Base-by-base conservation (phyloP, 2,113 vertebrate species). In the Dicaeum eximium region DNA sequence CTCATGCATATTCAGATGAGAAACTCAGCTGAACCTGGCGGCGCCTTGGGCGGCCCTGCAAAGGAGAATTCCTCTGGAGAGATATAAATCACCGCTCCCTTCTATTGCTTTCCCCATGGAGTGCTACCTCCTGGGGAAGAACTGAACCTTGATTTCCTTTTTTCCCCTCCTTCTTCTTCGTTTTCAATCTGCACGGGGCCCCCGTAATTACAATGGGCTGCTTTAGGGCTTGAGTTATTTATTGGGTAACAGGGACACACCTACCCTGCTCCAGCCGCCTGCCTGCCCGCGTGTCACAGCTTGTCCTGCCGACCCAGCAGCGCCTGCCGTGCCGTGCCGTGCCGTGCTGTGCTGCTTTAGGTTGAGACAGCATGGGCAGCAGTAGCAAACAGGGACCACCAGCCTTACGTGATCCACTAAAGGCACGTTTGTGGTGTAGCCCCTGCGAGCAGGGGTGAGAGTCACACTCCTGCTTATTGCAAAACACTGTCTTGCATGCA, bases 1-100 rank as follows among this genome's bases (percentile, higher is more conserved):
- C 72, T 97, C 85, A 96, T 97, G 88, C 92, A 95, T 96, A 96
- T 96, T 93, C 80, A 94, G 92, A 96, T 95, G 54, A 95, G 93
- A 96, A 95, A 95, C 94, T 94, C 95, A 66, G 90, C 92, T 96
- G 93, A 96, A 96, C 93, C 93, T 97, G 93, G 94, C 53, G 40
- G 92, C 3, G 90, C 96, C 91, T 85, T 77, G 91, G 82, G 94
- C 84, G 2, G 91, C 86, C 95, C 94, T 94, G 33, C 66, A 75
- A 95, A 91, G 69, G 53, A 95, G 91, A 92, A 95, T 88, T 95
- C 92, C 95, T 87, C 92, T 75, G 75, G 93, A 93, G 87, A 94
- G 96, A 92, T 91, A 95, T 75, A 93, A 93, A 95, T 96, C 92
- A 88, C 67, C 1, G 44, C 91, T 91, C 79, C 88, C 89, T 85